These are phyloP conservation scores for Ectemnius continuus DNA, from an alignment of 2,888 invertebrate species.

Conservation along the genomic window DNA sequence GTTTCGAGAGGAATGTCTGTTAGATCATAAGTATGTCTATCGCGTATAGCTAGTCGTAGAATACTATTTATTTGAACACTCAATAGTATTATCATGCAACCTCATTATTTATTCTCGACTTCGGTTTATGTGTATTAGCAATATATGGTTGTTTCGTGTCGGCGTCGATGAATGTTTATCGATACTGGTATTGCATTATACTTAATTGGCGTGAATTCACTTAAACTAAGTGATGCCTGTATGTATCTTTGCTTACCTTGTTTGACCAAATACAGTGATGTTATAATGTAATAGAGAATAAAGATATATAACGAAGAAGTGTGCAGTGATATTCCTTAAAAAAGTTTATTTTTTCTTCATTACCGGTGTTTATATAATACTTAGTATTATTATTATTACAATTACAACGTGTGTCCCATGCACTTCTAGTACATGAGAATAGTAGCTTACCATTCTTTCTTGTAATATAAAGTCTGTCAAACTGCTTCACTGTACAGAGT, in stretches of 20 bases:
- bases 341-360: slow-evolving; percentile 61
- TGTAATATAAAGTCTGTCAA: slow-evolving; percentile 57
- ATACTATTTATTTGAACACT: slow-evolving; percentile 2
- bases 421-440: slow-evolving; percentile 46
- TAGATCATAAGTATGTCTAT: too few relatives aligned
- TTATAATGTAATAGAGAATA: slow-evolving; percentile 53
- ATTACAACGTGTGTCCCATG: slow-evolving; percentile 58
- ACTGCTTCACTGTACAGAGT: slow-evolving; percentile 60
- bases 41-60: background rate
- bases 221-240: background rate
- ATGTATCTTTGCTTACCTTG: background rate
- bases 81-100: background rate
- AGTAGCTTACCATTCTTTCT: slow-evolving; percentile 40
- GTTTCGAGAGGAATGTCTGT: too few relatives aligned
- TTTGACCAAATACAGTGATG: slow-evolving; percentile 50
- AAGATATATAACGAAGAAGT: slow-evolving; percentile 5
- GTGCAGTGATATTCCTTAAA: slow-evolving; percentile 52
- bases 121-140: background rate
- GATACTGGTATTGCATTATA: background rate
- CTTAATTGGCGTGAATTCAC: background rate
- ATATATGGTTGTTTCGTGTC: slow-evolving; percentile 1
- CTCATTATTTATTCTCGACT: slow-evolving; percentile 1
- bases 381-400: slow-evolving; percentile 61
- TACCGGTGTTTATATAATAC: slow-evolving; percentile 63
- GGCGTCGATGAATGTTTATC: background rate